A percentile compares a stretch with the other conserved stretches of the same genome.
phyloP scores from a whole-genome alignment of 1,140 invertebrate genomes.

The Yoshiicerus persimilis region DNA sequence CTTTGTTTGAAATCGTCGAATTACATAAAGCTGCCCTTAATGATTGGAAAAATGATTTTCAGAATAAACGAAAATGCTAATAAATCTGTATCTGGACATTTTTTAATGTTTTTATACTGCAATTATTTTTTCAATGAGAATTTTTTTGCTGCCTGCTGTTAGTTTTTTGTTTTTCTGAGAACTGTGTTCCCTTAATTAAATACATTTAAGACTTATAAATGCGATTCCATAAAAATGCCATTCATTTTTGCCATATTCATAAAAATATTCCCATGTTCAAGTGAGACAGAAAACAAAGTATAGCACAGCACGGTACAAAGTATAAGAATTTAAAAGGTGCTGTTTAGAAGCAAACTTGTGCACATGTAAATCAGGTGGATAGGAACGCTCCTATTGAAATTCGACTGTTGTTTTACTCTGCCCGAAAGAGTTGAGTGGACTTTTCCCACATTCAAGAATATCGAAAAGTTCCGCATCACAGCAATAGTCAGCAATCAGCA shows the following conservation, averaged over 20 bases:
- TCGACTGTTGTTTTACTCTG: not conserved
- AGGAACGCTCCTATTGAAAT: not conserved
- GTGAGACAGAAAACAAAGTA: not conserved
- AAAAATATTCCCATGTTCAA: not conserved
- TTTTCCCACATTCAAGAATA: not conserved
- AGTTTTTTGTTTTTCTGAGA: not conserved
- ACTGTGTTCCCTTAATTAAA: too few relatives aligned
- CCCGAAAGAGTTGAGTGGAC: not conserved
- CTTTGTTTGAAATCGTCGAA: not conserved
- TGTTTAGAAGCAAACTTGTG: not conserved
- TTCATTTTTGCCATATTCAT: not conserved
- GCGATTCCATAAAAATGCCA: too few relatives aligned
- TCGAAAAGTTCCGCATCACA: not conserved
- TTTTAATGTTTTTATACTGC: not conserved
- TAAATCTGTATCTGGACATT: not conserved
- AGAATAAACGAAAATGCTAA: not conserved
- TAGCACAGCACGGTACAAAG: not conserved
- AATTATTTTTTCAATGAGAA: not conserved
- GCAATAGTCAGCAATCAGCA: not conserved
- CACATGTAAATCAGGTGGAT: not conserved
- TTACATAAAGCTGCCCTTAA: not conserved
- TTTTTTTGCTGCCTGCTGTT: not conserved
- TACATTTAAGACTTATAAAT: not conserved
- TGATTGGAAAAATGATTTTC: not conserved
- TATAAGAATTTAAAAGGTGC: not conserved